Conservation (phyloP, 2,113 vertebrate genomes). For the Saccopteryx bilineata region DNA sequence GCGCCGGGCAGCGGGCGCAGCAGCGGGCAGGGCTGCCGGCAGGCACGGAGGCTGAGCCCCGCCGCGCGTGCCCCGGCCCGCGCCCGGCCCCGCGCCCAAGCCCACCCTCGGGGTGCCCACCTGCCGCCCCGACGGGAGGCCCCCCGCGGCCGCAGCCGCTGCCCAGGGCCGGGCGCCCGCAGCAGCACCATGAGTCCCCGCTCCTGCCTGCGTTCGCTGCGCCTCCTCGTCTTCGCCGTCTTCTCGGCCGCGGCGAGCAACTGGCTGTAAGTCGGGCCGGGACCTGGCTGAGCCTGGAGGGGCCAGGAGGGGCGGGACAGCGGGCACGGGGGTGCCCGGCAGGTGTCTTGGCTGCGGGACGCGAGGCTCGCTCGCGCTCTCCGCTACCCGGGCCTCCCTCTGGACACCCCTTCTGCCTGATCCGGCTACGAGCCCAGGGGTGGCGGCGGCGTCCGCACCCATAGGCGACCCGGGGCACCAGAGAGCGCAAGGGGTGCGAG, state of each 20-base stretch:
- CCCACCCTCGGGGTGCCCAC: slow-evolving; percentile 71
- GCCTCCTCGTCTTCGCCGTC: slow-evolving; percentile 96
- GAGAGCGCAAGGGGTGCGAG: slow-evolving; percentile 32
- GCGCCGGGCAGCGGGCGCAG: slow-evolving; percentile 85
- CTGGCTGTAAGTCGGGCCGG: slow-evolving; percentile 96
- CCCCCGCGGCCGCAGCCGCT: slow-evolving; percentile 64
- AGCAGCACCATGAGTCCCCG: slow-evolving; percentile 93
- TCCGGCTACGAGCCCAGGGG: slow-evolving; percentile 24
- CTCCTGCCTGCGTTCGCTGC: slow-evolving; percentile 94
- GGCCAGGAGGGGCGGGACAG: not conserved
- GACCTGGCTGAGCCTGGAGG: slow-evolving; percentile 14
- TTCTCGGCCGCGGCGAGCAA: slow-evolving; percentile 97
- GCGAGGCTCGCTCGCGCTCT: slow-evolving; percentile 2
- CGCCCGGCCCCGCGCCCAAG: slow-evolving; percentile 77
- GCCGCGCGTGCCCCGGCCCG: slow-evolving; percentile 82
- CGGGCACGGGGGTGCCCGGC: slow-evolving; percentile 74
- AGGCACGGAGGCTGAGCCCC: slow-evolving; percentile 79
- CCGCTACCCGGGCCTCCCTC: not conserved
- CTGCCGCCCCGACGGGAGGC: slow-evolving; percentile 73
- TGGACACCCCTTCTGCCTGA: not conserved
- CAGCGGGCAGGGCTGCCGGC: slow-evolving; percentile 79
- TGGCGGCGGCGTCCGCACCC: slow-evolving; percentile 56
- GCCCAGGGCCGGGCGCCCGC: slow-evolving; percentile 61
- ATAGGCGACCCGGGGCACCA: slow-evolving; percentile 20
- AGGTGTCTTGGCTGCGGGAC: slow-evolving; percentile 75